These are phyloP conservation scores for Drosophila rellima DNA, from an alignment of 2,888 invertebrate genomes.

Conservation along the genomic window DNA sequence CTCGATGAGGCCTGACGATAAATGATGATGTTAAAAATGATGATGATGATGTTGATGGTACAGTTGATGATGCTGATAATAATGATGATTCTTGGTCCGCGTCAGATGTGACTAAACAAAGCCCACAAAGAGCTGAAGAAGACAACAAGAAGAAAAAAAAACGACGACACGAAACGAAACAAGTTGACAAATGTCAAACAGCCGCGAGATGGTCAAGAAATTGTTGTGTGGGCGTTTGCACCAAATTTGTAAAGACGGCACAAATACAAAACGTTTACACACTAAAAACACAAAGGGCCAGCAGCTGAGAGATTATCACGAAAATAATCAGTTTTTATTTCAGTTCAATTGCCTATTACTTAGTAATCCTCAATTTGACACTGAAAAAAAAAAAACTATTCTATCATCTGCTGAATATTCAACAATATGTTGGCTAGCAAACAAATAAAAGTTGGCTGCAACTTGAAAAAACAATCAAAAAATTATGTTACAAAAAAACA, in stretches of 20 bases:
- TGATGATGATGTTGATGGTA: slow-evolving; percentile 8
- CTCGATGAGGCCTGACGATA: slow-evolving; percentile 31
- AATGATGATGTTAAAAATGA: slow-evolving; percentile 3
- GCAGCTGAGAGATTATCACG: neutral
- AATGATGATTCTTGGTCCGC: slow-evolving; percentile 34
- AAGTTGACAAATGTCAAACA: slow-evolving; percentile 76
- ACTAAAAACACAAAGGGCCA: slow-evolving; percentile 28
- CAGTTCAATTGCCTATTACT: neutral
- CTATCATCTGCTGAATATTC: too few species aligned
- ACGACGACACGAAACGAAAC: slow-evolving; percentile 32
- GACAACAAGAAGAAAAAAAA: neutral
- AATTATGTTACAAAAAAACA: too few species aligned
- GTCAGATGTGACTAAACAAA: slow-evolving; percentile 55
- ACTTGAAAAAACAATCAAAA: too few species aligned
- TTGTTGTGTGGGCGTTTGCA: slow-evolving; percentile 48
- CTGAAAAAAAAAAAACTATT: too few species aligned
- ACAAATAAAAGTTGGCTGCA: too few species aligned
- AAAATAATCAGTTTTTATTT: neutral
- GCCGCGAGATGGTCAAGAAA: slow-evolving; percentile 51
- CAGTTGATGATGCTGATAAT: slow-evolving; percentile 34
- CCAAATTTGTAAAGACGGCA: slow-evolving; percentile 60
- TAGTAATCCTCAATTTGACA: too few species aligned
- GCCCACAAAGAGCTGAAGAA: slow-evolving; percentile 20
- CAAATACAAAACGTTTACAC: slow-evolving; percentile 16
- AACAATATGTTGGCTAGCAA: too few species aligned